Conservation (phyloP, 2,113 vertebrate species). For the Sapayoa aenigma region DNA sequence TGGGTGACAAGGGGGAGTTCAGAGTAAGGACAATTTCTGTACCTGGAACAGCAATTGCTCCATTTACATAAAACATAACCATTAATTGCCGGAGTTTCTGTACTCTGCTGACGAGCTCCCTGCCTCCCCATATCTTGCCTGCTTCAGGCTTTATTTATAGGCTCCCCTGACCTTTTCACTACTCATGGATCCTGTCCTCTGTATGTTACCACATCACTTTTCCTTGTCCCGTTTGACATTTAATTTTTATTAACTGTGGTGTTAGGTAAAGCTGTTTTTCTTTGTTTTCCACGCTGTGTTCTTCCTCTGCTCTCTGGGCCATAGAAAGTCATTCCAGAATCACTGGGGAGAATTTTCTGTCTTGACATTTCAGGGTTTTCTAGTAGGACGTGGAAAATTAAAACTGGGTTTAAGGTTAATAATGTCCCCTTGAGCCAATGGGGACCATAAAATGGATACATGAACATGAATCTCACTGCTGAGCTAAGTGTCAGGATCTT, state of each 20-base stretch:
- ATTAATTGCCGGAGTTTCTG: not conserved
- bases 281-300: constrained; percentile 8
- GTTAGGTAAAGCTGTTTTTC: constrained; percentile 11
- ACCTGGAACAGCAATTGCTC: not conserved
- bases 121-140: not conserved
- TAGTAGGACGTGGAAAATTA: not conserved
- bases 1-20: not conserved
- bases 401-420: not conserved
- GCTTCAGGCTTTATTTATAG: constrained; percentile 37
- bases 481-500: not conserved
- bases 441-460: not conserved
- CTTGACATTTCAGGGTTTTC: not conserved
- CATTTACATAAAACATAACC: not conserved
- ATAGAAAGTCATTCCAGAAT: not conserved
- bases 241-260: constrained; percentile 48
- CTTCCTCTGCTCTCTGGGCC: not conserved
- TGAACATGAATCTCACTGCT: not conserved
- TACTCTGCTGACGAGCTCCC: not conserved
- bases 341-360: not conserved
- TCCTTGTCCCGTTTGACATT: constrained; percentile 40
- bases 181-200: constrained; percentile 23
- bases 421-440: not conserved
- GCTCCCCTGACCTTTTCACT: constrained; percentile 56
- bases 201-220: constrained; percentile 28
- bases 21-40: not conserved